A percentile compares a stretch with the other conserved stretches of the same genome.
These are phyloP conservation scores for Chionis minor DNA, from an alignment of 2,113 vertebrate genomes.

Conservation along the genomic window DNA sequence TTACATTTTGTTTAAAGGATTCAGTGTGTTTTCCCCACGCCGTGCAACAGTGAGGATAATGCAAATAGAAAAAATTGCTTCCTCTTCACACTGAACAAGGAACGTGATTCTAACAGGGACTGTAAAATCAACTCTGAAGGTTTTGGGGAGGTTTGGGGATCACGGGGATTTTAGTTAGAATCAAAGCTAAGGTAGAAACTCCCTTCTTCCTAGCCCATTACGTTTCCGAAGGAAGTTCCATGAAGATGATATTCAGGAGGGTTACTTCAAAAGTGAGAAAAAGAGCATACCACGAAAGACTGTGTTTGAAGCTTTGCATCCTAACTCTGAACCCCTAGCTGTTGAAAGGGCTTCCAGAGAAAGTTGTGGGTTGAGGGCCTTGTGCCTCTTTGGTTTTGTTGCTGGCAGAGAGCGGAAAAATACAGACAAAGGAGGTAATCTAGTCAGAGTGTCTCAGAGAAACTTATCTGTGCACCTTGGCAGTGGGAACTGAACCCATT, in stretches of 20 bases:
- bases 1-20: not conserved
- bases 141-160: not conserved
- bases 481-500: not conserved
- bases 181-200: not conserved
- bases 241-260: not conserved
- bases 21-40: not conserved
- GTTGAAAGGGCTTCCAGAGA: not conserved
- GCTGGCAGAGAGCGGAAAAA: not conserved
- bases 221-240: not conserved
- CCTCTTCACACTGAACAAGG: not conserved
- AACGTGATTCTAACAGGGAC: not conserved
- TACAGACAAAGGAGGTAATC: not conserved
- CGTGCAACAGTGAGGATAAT: not conserved
- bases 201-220: not conserved
- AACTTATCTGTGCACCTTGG: not conserved
- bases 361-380: fast-evolving
- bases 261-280: not conserved
- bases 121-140: not conserved
- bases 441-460: not conserved
- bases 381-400: not conserved
- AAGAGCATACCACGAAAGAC: not conserved
- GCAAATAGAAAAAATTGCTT: not conserved
- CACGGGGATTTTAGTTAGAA: not conserved
- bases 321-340: not conserved
- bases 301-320: not conserved